Percentiles rank a stretch among this genome's conserved stretches.
Evolutionary conservation across 2,888 invertebrate species (phyloP).

Genomic region (Pollenia griseotomentosa): DNA sequence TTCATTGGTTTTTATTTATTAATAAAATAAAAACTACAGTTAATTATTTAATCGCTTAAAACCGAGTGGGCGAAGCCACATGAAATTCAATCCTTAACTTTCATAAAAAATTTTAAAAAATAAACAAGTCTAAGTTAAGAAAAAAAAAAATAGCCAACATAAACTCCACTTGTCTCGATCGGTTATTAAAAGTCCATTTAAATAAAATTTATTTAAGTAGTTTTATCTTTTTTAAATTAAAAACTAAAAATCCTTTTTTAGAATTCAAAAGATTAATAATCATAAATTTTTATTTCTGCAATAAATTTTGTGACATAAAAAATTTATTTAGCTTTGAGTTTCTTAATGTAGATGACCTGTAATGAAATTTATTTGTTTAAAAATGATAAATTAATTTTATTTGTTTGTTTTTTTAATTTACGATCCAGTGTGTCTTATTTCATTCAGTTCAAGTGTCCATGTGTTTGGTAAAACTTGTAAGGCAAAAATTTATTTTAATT

Average conservation of each 20-base stretch:
- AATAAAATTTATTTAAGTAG: neutral
- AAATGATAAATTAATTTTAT: conserved; percentile 26
- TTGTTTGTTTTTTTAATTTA: neutral
- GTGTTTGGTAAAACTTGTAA: neutral
- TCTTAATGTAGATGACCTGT: neutral
- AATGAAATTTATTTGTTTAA: conserved; percentile 9
- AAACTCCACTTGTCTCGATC: neutral
- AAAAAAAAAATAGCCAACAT: neutral
- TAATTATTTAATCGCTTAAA: conserved; percentile 1
- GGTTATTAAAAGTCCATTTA: neutral
- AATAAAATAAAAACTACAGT: conserved; percentile 1
- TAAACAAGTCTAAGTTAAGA: neutral
- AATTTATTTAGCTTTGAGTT: too few species aligned
- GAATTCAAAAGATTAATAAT: neutral
- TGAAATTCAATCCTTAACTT: conserved; percentile 26
- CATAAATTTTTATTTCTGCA: neutral
- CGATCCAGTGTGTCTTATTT: neutral
- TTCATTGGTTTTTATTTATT: conserved; percentile 39
- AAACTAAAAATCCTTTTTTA: neutral
- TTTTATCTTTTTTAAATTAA: neutral
- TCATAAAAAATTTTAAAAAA: neutral
- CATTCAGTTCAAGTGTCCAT: neutral
- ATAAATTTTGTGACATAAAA: too few species aligned
- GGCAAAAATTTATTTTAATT: conserved; percentile 20
- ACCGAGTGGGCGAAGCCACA: neutral